Base-by-base conservation (phyloP, 2,888 invertebrate species). In the Ferrisia virgata region DNA sequence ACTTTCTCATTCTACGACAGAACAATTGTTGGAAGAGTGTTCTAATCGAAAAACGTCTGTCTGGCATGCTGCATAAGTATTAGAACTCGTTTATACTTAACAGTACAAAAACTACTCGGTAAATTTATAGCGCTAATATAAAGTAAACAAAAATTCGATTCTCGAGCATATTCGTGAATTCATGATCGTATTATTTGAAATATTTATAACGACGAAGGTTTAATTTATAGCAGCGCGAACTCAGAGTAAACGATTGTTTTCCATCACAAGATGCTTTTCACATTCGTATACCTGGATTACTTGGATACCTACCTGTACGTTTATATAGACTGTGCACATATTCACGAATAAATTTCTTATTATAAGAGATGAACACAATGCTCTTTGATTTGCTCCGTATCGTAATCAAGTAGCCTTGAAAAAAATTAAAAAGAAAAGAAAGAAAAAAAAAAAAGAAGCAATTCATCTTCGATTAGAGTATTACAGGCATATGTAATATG, bases 121-220 rank as follows among this genome's bases (percentile, higher is more conserved):
- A 33, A 72, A 72, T 72, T 72, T 72, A 72, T 72, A n/a, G 72
- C 72, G 6, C 72, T 33, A 72, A 72, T 72, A n/a, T n/a, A 72
- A 72, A 72, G 33, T 72, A 72, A 72, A 72, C 72, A 72, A 72
- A 33, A 72, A 72, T 72, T 72, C 72, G 33, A 72, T 72, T 72
- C 33, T 72, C 72, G 72, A 72, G 25, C 33, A 72, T 72, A 72
- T 25, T 72, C 72, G 33, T 33, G 72, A 72, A 72, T 72, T 72
- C 72, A 72, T 72, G 72, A 72, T 72, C 31, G 72, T 72, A 72
- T 72, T 72, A 72, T 72, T 72, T 36, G 72, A 33, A 72, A 72
- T 72, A 72, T 72, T 72, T 72, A 31, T 33, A 72, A 72, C 72
- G 72, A 33, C 72, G 31, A 72, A 25, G 15, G 33, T 72, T 72